Evolutionary conservation across 2,888 invertebrate species (phyloP).

Genomic region (Capitulum mitella): DNA sequence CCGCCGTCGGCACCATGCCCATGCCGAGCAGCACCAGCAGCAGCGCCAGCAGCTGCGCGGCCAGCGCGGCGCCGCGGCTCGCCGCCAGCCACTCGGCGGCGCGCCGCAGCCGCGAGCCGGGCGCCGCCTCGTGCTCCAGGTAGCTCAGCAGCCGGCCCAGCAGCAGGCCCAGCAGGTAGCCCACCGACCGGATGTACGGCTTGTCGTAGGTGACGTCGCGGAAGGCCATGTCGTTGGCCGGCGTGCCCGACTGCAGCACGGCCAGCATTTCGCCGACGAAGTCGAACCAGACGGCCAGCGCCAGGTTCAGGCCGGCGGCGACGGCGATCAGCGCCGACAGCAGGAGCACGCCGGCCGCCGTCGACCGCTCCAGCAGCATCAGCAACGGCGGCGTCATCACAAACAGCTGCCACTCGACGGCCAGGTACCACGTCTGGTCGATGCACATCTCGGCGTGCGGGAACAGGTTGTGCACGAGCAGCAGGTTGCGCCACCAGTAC

Average conservation of each 20-base stretch:
- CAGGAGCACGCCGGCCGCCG: neutral
- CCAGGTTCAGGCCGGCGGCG: neutral
- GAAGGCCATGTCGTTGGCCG: slow-evolving; percentile 8
- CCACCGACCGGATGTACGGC: slow-evolving; percentile 21
- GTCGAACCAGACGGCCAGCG: slow-evolving; percentile 4
- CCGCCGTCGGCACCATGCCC: neutral
- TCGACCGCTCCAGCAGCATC: neutral
- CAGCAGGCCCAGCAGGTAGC: slow-evolving; percentile 11
- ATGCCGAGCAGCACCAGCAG: neutral
- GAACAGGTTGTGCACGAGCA: slow-evolving; percentile 25
- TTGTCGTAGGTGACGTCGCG: slow-evolving; percentile 24
- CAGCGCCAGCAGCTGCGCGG: neutral
- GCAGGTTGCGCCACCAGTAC: slow-evolving; percentile 19
- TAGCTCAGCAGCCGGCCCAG: neutral
- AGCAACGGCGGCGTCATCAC: neutral
- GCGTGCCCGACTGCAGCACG: neutral
- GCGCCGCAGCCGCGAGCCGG: neutral
- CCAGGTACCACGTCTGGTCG: slow-evolving; percentile 25
- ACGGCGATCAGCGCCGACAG: neutral
- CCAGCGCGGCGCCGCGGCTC: neutral
- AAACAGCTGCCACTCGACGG: slow-evolving; percentile 22
- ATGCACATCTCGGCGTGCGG: slow-evolving; percentile 25
- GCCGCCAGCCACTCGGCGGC: neutral
- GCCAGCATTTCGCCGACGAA: slow-evolving; percentile 23
- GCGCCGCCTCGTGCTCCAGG: slow-evolving; percentile 2